Base-by-base conservation (phyloP, 2,113 vertebrate species). In the Nesoenas mayeri region DNA sequence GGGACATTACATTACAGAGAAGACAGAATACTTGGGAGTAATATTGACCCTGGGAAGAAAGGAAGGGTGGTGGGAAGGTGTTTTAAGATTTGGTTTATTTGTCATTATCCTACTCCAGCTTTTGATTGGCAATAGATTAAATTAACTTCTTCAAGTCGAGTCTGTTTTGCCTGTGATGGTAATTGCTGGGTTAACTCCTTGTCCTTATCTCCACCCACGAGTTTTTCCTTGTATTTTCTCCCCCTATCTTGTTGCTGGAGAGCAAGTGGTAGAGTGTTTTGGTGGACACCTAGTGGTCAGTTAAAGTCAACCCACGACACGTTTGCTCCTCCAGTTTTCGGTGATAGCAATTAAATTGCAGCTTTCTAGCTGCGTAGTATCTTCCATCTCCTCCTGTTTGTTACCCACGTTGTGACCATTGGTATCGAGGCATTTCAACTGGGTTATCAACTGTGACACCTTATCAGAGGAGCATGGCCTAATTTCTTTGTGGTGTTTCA, bases 301-400 rank as follows among this genome's bases (percentile, higher is more conserved):
- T 12, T 14, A 31, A 24, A 31, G 42, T 53, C 40, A 81, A 10
- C 9, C 44, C 29, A 48, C 5, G 14, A 29, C 10, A 62, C 29
- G 36, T 36, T n/a, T 42, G 3, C n/a, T 14, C 40, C 29, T 20
- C 3, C 0, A 2, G n/a, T 72, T 91, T 51, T 57, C 74, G 38
- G 10, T 12, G 16, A 7, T n/a, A 22, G 28, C 0, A 0, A 7
- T 47, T 56, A 44, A 7, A 71, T 31, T 5, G 5, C 2, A 4
- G 26, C 9, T 74, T 74, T 79, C 18, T 79, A 32, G 7, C 26
- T 51, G 29, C 34, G 11, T 22, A 38, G 19, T 7, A 25, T 1
- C 5, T 66, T 72, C 24, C 16, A 71, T 6, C 25, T 58, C 17
- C 48, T 89, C 34, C 42, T 64, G 6, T 64, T 71, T 51, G 14